Conservation (phyloP, 2,888 invertebrate genomes). For the Drosophila borborema region DNA sequence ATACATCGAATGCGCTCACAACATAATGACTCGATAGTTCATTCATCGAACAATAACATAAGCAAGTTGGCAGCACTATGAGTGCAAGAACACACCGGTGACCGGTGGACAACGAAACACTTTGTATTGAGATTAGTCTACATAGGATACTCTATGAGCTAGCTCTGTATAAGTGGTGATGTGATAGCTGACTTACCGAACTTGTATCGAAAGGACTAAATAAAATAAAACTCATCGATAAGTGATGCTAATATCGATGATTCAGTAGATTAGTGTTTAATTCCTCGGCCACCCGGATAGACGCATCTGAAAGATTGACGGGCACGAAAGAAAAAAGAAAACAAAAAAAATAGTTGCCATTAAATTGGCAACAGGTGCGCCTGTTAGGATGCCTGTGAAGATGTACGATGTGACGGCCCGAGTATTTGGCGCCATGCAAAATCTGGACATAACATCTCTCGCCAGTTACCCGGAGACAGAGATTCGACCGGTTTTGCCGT, state of each 20-base stretch:
- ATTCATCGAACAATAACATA: background rate
- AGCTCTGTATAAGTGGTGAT: background rate
- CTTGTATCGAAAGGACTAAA: background rate
- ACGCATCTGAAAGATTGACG: conserved; percentile 10
- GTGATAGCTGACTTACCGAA: too few relatives aligned
- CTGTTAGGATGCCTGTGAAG: conserved; percentile 51
- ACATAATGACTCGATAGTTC: conserved; percentile 1
- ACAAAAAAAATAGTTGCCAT: conserved; percentile 9
- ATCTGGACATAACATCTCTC: conserved; percentile 91
- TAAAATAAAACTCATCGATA: conserved; percentile 17
- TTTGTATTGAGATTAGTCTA: background rate
- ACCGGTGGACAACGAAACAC: background rate
- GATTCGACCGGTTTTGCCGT: conserved; percentile 95
- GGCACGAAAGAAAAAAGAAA: background rate
- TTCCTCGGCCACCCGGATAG: background rate
- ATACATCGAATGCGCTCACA: background rate
- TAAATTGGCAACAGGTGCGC: conserved; percentile 36
- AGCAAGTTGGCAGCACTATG: conserved; percentile 29
- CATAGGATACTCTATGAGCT: background rate
- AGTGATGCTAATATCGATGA: background rate
- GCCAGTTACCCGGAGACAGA: conserved; percentile 91
- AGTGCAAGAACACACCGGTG: background rate
- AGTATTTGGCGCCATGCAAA: conserved; percentile 89
- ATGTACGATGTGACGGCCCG: conserved; percentile 77
- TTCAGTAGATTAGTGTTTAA: background rate